Evolutionary conservation across 1,140 invertebrate species (phyloP).

Genomic region (Drosophila pseudoobscura): DNA sequence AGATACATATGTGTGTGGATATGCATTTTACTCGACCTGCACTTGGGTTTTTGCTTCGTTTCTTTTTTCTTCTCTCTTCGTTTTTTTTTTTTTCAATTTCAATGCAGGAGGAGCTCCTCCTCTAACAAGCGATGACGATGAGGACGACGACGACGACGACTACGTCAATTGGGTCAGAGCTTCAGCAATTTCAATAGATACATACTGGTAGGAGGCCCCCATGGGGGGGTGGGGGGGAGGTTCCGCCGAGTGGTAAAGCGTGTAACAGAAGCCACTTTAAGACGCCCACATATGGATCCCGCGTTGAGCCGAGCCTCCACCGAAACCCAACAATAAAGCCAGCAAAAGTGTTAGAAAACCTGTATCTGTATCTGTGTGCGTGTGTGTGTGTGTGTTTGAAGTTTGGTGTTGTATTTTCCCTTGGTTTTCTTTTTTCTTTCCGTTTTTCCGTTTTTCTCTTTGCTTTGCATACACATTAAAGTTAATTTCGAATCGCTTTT

Average conservation of each 20-base stretch:
- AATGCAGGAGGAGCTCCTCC: constrained; percentile 40
- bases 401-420: constrained; percentile 9
- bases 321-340: constrained; percentile 15
- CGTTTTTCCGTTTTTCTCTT: constrained; percentile 15
- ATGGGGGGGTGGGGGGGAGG: constrained; percentile 21
- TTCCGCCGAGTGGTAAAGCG: constrained; percentile 19
- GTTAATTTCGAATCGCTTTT: constrained; percentile 83
- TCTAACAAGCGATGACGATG: constrained; percentile 58
- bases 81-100: constrained; percentile 45
- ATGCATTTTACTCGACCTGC: constrained; percentile 56
- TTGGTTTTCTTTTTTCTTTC: constrained; percentile 18
- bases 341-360: constrained; percentile 48
- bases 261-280: constrained; percentile 74
- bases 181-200: constrained; percentile 75
- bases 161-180: constrained; percentile 75
- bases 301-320: constrained; percentile 37
- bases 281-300: constrained; percentile 58
- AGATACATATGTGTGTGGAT: constrained; percentile 35
- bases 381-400: not conserved
- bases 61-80: not conserved
- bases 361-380: too few relatives aligned
- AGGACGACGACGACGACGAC: constrained; percentile 61
- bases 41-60: constrained; percentile 37
- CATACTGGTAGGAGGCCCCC: not conserved
- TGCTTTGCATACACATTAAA: constrained; percentile 67